Base-by-base conservation (phyloP, 2,113 vertebrate genomes). In the Paratilapia polleni region DNA sequence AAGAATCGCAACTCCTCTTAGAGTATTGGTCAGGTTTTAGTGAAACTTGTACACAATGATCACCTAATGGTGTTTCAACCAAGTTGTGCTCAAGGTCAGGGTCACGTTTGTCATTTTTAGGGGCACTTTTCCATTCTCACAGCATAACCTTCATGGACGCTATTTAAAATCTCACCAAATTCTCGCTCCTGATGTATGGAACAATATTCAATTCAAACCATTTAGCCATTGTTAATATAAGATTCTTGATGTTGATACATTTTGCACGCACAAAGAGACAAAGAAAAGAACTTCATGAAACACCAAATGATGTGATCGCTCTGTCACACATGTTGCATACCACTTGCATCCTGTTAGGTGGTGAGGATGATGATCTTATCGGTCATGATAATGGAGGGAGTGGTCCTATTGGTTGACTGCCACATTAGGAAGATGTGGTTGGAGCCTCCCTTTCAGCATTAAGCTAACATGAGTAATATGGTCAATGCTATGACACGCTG, bases 1-100 rank as follows among this genome's bases (percentile, higher is more conserved):
- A 3, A 17, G 47, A 49, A 68, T 26, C 6, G 5, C 63, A 26
- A n/a, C 43, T 26, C 38, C 38, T 47, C 22, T 8, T 11, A 0
- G 13, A 9, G 3, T 47, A 0, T 47, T 47, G 13, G 0, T 11
- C 38, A 47, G 38, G 47, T 68, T 19, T 68, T 15, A 43, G 38
- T 47, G 22, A 47, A 68, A 68, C 63, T 24, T 0, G 0, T 7
- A 17, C 43, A 6, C 38, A 66, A 24, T 24, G 38, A 24, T 66
- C 36, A 43, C 63, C 15, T 43, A 66, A 43, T 0, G 4, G 41
- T 66, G 36, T n/a, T 66, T 66, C 63, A 66, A 24, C 36, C n/a
- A 66, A 66, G 43, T 66, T 0, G 10, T 4, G 4, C 28, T 31
- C 3, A 31, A 31, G 28, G 28, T 31, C 28, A 3, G 28, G 28